Conservation (phyloP, 2,113 vertebrate genomes). For the Lampris incognitus region DNA sequence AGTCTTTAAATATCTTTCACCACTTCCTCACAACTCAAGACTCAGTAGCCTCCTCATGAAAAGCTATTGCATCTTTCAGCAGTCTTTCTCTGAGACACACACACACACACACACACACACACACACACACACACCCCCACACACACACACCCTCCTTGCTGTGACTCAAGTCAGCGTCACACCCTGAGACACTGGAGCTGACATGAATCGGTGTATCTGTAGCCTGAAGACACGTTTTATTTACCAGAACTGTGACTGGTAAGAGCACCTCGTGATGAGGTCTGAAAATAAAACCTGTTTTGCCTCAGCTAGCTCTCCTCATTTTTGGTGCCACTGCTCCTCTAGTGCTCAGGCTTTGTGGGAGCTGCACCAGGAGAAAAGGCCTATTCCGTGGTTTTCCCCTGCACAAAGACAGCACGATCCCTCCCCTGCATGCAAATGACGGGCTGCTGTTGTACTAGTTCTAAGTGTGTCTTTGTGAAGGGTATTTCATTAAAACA, state of each 20-base stretch:
- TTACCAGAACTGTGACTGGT: conserved; percentile 36
- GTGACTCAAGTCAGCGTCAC: conserved; percentile 25
- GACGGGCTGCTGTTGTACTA: conserved; percentile 47
- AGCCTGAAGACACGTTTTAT: conserved; percentile 56
- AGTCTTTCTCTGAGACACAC: background rate
- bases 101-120: conserved; percentile 9
- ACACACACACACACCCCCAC: too few relatives aligned
- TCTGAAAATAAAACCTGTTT: conserved; percentile 57
- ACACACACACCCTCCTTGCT: background rate
- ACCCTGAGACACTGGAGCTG: conserved; percentile 27
- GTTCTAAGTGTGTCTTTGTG: conserved; percentile 62
- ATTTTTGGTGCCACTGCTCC: conserved; percentile 31
- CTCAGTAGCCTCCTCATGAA: background rate
- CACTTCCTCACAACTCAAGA: background rate
- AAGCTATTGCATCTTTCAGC: background rate
- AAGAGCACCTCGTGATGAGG: conserved; percentile 55
- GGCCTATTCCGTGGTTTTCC: conserved; percentile 42
- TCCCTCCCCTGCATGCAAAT: conserved; percentile 70
- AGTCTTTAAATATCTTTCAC: background rate
- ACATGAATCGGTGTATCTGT: conserved; percentile 51
- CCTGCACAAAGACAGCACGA: conserved; percentile 42
- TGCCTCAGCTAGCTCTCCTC: conserved; percentile 13
- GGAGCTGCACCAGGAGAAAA: conserved; percentile 35
- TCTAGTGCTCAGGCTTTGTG: conserved; percentile 38
- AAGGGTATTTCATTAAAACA: conserved; percentile 64